phyloP scores from a whole-genome alignment of 1,140 invertebrate species.

The Pogonus chalceus region DNA sequence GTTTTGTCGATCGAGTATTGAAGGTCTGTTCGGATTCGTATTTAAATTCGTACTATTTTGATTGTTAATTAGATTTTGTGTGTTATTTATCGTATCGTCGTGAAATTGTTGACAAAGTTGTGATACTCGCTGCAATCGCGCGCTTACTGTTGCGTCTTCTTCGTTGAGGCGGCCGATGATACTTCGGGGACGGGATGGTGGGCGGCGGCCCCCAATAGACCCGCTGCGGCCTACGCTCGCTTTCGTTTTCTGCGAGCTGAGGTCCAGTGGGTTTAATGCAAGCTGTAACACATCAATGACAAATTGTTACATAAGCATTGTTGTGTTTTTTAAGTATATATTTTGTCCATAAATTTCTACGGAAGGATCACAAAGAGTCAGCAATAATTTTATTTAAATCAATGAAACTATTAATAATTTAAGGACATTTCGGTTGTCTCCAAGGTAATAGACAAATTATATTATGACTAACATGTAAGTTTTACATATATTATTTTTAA shows the following conservation, averaged over 20 bases:
- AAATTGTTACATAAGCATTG: neutral
- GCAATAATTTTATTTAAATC: no score
- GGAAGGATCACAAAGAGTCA: no score
- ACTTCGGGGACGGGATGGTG: constrained; percentile 35
- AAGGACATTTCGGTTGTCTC: no score
- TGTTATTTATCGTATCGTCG: constrained; percentile 27
- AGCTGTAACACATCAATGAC: constrained; percentile 34
- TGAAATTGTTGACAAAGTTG: constrained; percentile 35
- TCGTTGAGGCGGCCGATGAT: constrained; percentile 13
- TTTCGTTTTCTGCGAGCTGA: constrained; percentile 39
- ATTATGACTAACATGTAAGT: no score
- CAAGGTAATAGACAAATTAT: no score
- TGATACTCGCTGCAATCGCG: constrained; percentile 33
- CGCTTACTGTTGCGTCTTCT: constrained; percentile 22
- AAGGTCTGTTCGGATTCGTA: constrained; percentile 3
- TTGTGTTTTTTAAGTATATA: no score
- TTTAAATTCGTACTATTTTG: neutral
- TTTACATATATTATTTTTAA: no score
- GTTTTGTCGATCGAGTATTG: constrained; percentile 19
- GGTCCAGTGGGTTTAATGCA: constrained; percentile 39
- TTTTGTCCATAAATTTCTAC: no score
- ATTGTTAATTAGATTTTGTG: neutral
- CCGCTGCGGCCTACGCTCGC: constrained; percentile 39
- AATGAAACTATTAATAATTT: no score
- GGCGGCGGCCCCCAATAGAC: constrained; percentile 35